Conservation (phyloP, 2,113 vertebrate genomes). For the Alouatta palliata region DNA sequence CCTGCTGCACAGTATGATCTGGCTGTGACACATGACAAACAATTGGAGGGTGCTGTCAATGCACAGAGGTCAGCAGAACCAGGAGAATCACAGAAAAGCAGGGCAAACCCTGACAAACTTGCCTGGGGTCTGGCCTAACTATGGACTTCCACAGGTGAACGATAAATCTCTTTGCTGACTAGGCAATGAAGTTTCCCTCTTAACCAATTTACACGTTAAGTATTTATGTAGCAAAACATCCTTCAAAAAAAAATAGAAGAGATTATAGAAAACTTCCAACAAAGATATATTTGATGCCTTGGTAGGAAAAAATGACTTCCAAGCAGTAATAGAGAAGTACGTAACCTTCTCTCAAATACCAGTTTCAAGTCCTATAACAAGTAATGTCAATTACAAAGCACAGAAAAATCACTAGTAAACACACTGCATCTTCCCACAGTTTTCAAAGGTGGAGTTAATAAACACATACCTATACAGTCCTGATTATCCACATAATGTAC, state of each 20-base stretch:
- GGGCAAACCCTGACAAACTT: background rate
- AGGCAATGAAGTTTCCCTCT: background rate
- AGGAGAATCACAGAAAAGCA: background rate
- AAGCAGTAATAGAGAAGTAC: background rate
- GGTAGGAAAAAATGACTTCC: background rate
- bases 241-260: background rate
- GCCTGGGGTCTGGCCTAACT: background rate
- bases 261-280: conserved; percentile 36
- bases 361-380: background rate
- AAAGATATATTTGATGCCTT: background rate
- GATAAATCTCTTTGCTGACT: background rate
- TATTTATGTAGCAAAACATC: background rate
- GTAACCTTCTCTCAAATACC: background rate
- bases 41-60: fast-evolving
- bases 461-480: conserved; percentile 95
- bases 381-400: background rate
- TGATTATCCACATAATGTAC: conserved; percentile 99
- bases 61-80: background rate
- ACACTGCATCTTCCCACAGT: background rate
- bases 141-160: fast-evolving
- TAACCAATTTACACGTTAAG: background rate
- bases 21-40: background rate
- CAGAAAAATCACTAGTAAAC: background rate
- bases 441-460: background rate
- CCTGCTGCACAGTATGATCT: background rate